phyloP scores from a whole-genome alignment of 2,797 vertebrate genomes.

The Cuculus canorus region DNA sequence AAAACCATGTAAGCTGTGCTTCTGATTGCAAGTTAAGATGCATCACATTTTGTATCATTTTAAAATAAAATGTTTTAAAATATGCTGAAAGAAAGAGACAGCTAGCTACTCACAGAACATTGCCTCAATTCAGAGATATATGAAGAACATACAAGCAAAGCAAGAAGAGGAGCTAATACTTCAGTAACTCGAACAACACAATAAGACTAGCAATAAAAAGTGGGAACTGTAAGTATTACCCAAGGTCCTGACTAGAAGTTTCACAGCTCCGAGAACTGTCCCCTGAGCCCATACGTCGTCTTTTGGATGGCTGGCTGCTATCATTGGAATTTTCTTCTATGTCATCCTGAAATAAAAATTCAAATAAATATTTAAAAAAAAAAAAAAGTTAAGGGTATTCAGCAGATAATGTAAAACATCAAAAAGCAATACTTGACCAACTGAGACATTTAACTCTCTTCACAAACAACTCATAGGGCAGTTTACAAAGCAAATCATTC shows the following conservation, averaged over 20 bases:
- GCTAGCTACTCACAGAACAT: neutral
- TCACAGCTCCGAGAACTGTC: slow-evolving; percentile 96
- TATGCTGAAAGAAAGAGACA: neutral
- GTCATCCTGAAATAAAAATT: slow-evolving; percentile 82
- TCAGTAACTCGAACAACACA: neutral
- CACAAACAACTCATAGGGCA: neutral
- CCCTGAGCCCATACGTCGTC: slow-evolving; percentile 93
- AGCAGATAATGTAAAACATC: neutral
- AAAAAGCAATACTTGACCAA: neutral
- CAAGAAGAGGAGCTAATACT: neutral
- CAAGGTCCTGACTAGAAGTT: slow-evolving; percentile 90
- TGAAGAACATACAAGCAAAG: neutral
- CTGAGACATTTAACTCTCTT: neutral
- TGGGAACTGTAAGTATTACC: slow-evolving; percentile 72
- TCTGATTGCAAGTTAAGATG: neutral
- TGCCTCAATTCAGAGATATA: neutral
- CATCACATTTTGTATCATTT: neutral
- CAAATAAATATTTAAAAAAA: neutral
- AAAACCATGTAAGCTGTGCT: neutral
- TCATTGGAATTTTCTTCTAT: slow-evolving; percentile 94
- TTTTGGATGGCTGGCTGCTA: slow-evolving; percentile 92
- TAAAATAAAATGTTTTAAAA: neutral
- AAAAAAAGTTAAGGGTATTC: neutral
- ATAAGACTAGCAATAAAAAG: neutral
- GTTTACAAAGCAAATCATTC: neutral